Evolutionary conservation across 2,113 vertebrate genomes (phyloP).

Genomic region (Chloebia gouldiae): DNA sequence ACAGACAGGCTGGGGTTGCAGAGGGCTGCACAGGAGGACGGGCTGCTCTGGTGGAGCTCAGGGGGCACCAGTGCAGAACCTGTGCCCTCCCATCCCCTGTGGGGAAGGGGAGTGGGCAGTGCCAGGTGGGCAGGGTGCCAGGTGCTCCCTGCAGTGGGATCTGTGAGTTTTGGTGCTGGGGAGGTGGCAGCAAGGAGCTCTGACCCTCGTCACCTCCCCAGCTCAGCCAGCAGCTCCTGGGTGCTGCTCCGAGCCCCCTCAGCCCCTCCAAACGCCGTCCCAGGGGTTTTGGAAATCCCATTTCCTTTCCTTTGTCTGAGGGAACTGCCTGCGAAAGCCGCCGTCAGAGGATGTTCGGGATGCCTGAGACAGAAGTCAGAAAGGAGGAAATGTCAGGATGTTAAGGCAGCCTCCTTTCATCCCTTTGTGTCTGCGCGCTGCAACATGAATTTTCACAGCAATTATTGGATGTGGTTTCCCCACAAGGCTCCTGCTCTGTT

Average conservation of each 20-base stretch:
- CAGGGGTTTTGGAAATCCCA: neutral
- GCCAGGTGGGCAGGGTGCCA: neutral
- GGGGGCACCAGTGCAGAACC: neutral
- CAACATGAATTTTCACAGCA: neutral
- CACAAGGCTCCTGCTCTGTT: neutral
- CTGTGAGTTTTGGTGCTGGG: neutral
- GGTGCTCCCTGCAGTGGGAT: neutral
- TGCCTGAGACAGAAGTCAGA: constrained; percentile 23
- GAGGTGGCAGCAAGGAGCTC: neutral
- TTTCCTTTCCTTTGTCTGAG: constrained; percentile 21
- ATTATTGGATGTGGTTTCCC: constrained; percentile 2
- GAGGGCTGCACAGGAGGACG: neutral
- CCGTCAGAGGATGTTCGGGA: neutral
- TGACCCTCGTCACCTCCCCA: neutral
- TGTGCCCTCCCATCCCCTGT: accelerated
- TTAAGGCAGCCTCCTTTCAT: constrained; percentile 31
- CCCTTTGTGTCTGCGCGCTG: constrained; percentile 24
- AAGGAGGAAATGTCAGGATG: constrained; percentile 1
- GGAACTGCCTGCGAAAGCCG: neutral
- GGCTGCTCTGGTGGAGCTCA: neutral
- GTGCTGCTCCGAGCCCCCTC: neutral
- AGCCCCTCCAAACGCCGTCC: neutral
- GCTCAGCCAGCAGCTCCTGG: neutral
- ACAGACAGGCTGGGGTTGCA: neutral
- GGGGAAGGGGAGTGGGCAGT: neutral